Evolutionary conservation across 2,113 vertebrate genomes (phyloP), one percentile per base, ranked within the genome.

Genomic region (Rhabdomys dilectus): DNA sequence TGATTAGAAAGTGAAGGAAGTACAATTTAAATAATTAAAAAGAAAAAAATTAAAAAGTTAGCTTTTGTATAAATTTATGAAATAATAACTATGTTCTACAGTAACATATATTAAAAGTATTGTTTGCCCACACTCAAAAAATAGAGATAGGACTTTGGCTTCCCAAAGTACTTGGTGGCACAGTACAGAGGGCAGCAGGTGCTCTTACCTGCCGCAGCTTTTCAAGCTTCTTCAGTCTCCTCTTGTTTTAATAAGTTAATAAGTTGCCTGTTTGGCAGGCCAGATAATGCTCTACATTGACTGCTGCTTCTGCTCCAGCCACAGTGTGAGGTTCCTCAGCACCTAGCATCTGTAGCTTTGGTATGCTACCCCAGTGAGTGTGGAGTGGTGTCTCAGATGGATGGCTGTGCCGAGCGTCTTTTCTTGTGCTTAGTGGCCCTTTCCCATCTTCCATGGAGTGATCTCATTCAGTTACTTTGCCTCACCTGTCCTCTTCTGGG

Each of bases 11-110:
- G 89, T 64, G 60, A 95, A 88, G 9, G 34, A 91, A 84, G 19
- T 64, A 34, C 22, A 53, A 48, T 78, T 80, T 86, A 96, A 90
- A 91, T 89, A 93, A 80, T 89, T 60, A 88, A 92, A 92, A 76
- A 58, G 88, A 92, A 92, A 76, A 58, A n/a, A 93, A 80, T 89
- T 60, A 88, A 92, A 92, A 76, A 58, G 88, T 76, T 91, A 56
- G n/a, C 36, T 48, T 77, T 96, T 1, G 2, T 82, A 22, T 53
- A 85, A 58, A 5, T 88, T 77, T 66, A 56, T 88, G 53, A 90
- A 91, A 78, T 88, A 84, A 72, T 42, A 77, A 86, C 24, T 17
- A 51, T 68, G 26, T 8, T 7, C 15, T 84, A 26, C 7, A 84
- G 26, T 84, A 64, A 45, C 5, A 45, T 51, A 15, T 68, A 51